Percentiles rank a stretch among this genome's conserved stretches.
phyloP scores from a whole-genome alignment of 1,140 invertebrate genomes.

The Neuroterus valhalla region DNA sequence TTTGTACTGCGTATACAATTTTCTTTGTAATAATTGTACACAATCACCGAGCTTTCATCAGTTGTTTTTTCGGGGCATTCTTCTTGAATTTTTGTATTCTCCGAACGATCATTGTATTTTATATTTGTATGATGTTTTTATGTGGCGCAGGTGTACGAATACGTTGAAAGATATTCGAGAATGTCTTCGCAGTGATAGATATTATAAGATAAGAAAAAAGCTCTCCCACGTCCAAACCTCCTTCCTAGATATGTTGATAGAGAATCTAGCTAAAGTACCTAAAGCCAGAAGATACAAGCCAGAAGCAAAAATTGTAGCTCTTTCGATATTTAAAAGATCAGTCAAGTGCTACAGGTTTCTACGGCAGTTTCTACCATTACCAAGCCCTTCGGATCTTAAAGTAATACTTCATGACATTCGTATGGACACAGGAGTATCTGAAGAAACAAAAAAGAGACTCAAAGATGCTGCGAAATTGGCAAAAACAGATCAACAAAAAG shows the following conservation, averaged over 20 bases:
- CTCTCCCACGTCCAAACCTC: background rate
- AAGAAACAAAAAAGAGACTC: background rate
- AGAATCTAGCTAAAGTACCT: background rate
- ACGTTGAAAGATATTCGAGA: no score
- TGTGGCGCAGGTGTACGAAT: no score
- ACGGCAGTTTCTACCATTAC: background rate
- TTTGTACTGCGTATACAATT: no score
- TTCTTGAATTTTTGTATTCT: no score
- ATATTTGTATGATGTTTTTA: no score
- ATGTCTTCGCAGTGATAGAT: no score
- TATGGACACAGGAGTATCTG: background rate
- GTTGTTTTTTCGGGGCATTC: no score
- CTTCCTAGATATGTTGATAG: background rate
- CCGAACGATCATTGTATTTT: no score
- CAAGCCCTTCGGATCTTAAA: background rate
- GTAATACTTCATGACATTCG: background rate
- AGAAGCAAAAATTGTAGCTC: background rate
- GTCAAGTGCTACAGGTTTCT: background rate
- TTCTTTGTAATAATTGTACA: no score
- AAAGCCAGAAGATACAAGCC: background rate
- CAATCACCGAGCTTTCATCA: no score
- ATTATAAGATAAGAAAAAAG: background rate
- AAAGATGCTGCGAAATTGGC: background rate
- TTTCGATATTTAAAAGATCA: background rate
- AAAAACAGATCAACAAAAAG: background rate